phyloP scores from a whole-genome alignment of 2,888 invertebrate genomes.

The Cerastis rubricosa region DNA sequence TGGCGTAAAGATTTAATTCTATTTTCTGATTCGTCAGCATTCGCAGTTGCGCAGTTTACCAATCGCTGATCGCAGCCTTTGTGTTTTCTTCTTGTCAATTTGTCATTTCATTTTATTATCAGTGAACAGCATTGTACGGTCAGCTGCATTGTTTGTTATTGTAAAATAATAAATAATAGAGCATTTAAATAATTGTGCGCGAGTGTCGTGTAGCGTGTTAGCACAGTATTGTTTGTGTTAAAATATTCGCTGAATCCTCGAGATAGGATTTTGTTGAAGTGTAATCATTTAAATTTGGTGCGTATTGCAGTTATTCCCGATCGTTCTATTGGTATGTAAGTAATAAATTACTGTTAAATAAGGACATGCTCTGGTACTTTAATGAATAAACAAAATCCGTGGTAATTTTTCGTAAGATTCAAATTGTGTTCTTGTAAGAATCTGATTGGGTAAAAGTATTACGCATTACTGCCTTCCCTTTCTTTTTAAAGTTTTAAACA shows the following conservation, averaged over 20 bases:
- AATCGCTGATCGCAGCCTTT: slow-evolving; percentile 52
- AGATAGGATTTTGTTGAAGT: slow-evolving; percentile 65
- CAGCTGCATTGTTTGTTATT: slow-evolving; percentile 67
- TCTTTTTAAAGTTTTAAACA: slow-evolving; percentile 47
- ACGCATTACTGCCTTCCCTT: slow-evolving; percentile 52
- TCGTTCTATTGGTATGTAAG: slow-evolving; percentile 59
- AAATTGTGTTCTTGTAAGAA: slow-evolving; percentile 23
- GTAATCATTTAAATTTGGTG: slow-evolving; percentile 52
- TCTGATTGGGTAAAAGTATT: slow-evolving; percentile 35
- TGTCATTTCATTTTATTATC: slow-evolving; percentile 42
- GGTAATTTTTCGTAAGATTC: not conserved
- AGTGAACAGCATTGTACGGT: slow-evolving; percentile 42
- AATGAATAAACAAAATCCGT: not conserved
- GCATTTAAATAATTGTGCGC: slow-evolving; percentile 53
- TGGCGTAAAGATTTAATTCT: slow-evolving; percentile 38
- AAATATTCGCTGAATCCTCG: slow-evolving; percentile 64
- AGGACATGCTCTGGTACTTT: not conserved
- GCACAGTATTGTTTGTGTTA: slow-evolving; percentile 25
- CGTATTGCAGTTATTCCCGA: slow-evolving; percentile 45
- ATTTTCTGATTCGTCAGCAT: slow-evolving; percentile 63
- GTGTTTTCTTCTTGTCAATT: slow-evolving; percentile 52
- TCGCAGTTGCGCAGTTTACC: slow-evolving; percentile 53
- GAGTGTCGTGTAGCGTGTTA: slow-evolving; percentile 60
- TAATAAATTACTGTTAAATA: slow-evolving; percentile 23
- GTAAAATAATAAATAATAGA: slow-evolving; percentile 64